phyloP scores from a whole-genome alignment of 2,888 invertebrate species.

The Mesoligia furuncula region DNA sequence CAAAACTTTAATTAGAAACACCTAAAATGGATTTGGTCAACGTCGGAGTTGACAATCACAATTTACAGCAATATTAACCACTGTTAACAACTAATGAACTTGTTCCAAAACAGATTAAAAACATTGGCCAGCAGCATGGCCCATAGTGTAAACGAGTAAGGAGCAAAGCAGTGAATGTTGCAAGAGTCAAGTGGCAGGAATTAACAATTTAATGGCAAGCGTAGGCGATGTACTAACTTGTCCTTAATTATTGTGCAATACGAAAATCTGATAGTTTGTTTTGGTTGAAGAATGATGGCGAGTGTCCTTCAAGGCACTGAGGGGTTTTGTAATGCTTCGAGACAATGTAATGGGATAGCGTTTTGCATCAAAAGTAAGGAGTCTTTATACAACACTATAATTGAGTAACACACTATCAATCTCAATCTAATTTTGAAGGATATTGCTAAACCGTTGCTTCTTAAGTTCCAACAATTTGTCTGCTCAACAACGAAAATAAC shows the following conservation, averaged over 20 bases:
- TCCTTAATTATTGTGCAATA: constrained; percentile 55
- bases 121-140: constrained; percentile 12
- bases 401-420: too few species aligned
- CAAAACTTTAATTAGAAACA: constrained; percentile 13
- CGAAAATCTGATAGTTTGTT: constrained; percentile 46
- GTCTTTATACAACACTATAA: not conserved
- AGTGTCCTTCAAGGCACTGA: constrained; percentile 25
- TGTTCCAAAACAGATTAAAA: constrained; percentile 37
- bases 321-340: not conserved
- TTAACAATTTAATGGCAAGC: constrained; percentile 51
- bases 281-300: constrained; percentile 22
- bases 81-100: constrained; percentile 37
- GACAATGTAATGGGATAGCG: not conserved
- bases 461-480: too few species aligned
- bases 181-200: constrained; percentile 40
- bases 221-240: constrained; percentile 60
- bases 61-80: constrained; percentile 17
- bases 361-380: not conserved
- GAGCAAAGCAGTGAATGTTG: constrained; percentile 33
- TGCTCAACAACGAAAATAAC: too few species aligned
- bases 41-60: constrained; percentile 21
- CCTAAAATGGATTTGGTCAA: constrained; percentile 12
- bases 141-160: constrained; percentile 14
- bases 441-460: too few species aligned
- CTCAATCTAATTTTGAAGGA: too few species aligned